Evolutionary conservation across 2,888 invertebrate species (phyloP).

Genomic region (Galerucella calmariensis): DNA sequence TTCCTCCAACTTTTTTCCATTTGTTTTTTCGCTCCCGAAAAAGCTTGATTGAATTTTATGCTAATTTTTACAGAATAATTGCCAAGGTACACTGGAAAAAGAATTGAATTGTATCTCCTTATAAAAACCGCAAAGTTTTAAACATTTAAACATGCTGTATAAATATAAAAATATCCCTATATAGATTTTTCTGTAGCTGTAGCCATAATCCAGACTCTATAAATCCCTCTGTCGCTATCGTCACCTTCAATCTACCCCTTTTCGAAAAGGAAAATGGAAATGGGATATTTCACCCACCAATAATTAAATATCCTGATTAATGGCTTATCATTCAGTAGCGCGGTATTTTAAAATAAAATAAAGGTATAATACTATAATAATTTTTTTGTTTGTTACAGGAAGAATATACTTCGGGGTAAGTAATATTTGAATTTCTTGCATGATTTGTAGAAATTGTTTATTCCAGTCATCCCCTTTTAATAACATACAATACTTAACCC

Average conservation of each 20-base stretch:
- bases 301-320: constrained; percentile 60
- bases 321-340: constrained; percentile 48
- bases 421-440: too few species aligned
- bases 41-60: constrained; percentile 17
- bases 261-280: constrained; percentile 50
- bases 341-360: not conserved
- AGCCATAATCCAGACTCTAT: constrained; percentile 35
- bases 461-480: not conserved
- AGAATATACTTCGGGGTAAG: too few species aligned
- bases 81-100: not conserved
- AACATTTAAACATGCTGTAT: constrained; percentile 17
- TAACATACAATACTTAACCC: not conserved
- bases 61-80: constrained; percentile 11
- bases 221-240: constrained; percentile 50
- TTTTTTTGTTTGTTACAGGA: not conserved
- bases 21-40: constrained; percentile 1
- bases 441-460: not conserved
- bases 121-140: too few species aligned
- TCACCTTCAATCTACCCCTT: constrained; percentile 52
- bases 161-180: constrained; percentile 9
- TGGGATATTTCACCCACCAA: constrained; percentile 58
- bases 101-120: not conserved
- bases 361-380: not conserved
- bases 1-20: constrained; percentile 19
- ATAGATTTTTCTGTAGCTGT: constrained; percentile 26